Conservation (phyloP, 1,140 invertebrate species). For the Drosophila neocordata region DNA sequence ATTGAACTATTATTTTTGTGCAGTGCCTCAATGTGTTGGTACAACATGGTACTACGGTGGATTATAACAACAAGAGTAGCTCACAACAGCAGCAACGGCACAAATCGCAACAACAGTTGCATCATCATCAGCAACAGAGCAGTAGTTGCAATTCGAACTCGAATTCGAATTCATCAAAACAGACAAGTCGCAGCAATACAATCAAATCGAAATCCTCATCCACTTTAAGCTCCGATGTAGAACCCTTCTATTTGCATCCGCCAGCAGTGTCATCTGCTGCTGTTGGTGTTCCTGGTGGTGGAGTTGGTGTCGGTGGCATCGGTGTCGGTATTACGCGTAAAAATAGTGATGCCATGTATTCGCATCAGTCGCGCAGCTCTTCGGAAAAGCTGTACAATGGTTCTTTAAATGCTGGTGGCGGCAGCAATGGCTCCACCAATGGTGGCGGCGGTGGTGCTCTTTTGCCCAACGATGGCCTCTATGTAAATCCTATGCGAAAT, state of each 20-base stretch:
- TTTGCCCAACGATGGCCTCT: slow-evolving; percentile 89
- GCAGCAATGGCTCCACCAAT: slow-evolving; percentile 32
- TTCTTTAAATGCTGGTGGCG: slow-evolving; percentile 22
- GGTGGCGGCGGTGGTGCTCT: slow-evolving; percentile 34
- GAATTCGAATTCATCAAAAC: slow-evolving; percentile 81
- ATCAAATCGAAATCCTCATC: slow-evolving; percentile 82
- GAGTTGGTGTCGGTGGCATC: not conserved
- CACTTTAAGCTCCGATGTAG: slow-evolving; percentile 82
- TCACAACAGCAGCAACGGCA: slow-evolving; percentile 41
- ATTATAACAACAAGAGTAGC: slow-evolving; percentile 83
- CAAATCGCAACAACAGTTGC: slow-evolving; percentile 61
- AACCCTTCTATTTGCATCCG: slow-evolving; percentile 90
- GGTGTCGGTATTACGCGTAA: slow-evolving; percentile 49
- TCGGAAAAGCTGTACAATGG: slow-evolving; percentile 81
- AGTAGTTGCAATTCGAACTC: slow-evolving; percentile 81
- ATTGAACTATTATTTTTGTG: slow-evolving; percentile 44
- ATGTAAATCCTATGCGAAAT: slow-evolving; percentile 90
- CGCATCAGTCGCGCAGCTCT: slow-evolving; percentile 76
- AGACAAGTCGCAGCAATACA: slow-evolving; percentile 78
- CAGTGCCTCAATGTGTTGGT: slow-evolving; percentile 91
- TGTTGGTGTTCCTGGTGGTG: slow-evolving; percentile 20
- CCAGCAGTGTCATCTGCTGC: slow-evolving; percentile 79
- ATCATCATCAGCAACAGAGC: slow-evolving; percentile 48
- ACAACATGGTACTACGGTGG: slow-evolving; percentile 88
- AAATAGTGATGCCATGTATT: slow-evolving; percentile 70